Evolutionary conservation across 2,888 invertebrate genomes (phyloP), one percentile per base, ranked within the genome.

Genomic region (Hirudinaria manillensis): DNA sequence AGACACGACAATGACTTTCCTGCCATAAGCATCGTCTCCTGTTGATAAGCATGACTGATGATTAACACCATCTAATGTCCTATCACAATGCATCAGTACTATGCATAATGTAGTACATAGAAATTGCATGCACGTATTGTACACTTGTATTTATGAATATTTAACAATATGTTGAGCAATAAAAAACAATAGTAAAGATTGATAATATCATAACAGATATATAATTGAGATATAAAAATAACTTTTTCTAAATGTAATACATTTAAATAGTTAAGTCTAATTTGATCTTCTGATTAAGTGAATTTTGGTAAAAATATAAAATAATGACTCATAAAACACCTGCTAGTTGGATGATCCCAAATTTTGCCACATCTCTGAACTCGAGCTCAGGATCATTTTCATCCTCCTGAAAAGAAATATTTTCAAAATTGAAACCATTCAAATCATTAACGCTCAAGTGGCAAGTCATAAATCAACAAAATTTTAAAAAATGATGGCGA

Each of bases 1-100:
- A 78, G 95, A 97, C 75, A 99, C 92, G 66, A 96, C 93, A 82
- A 99, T 94, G 81, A 99, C 92, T 84, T 97, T 93, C 79, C 97
- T 89, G 29, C 97, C 97, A 81, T 91, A 89, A 67, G 89, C 88
- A 85, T 92, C 92, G 85, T 91, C 92, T 24, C 91, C 86, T 83
- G 81, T 76, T 45, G 6, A 16, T 6, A 1, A 45, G 45, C 10
- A 45, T 74, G 76, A 24, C 38, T 13, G n/a, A n/a, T n/a, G n/a
- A n/a, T n/a, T n/a, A 19, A 24, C 19, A 3, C 3, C 16, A 32
- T 36, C 6, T 4, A 34, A 56, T 13, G 73, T 16, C 4, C 3
- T 3, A 45, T 45, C 16, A 16, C n/a, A 45, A 16, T 45, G 38
- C 38, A 10, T n/a, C n/a, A n/a, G n/a, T n/a, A n/a, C n/a, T n/a